Conservation (phyloP, 2,888 invertebrate species). For the Subacronicta megacephala region DNA sequence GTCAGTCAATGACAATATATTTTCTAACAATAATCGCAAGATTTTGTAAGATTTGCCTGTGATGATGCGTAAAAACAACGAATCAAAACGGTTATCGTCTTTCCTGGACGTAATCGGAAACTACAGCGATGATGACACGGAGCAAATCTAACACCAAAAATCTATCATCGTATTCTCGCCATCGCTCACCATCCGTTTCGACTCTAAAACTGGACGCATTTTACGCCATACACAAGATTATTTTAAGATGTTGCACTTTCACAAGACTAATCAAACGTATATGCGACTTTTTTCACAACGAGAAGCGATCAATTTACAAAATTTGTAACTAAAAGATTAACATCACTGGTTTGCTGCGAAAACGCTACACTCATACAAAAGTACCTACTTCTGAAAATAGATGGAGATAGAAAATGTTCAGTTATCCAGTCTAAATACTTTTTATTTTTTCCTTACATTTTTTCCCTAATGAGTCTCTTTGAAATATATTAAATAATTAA, state of each 20-base stretch:
- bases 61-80: conserved; percentile 80
- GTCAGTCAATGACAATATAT: conserved; percentile 90
- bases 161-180: conserved; percentile 90
- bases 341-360: conserved; percentile 91
- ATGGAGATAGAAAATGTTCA: conserved; percentile 91
- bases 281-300: conserved; percentile 79
- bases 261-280: conserved; percentile 83
- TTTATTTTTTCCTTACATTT: conserved; percentile 43
- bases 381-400: conserved; percentile 93
- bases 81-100: conserved; percentile 80
- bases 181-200: conserved; percentile 89
- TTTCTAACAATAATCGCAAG: conserved; percentile 83
- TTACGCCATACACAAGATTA: conserved; percentile 86
- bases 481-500: conserved; percentile 3
- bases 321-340: conserved; percentile 90
- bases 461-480: background rate
- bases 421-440: conserved; percentile 74
- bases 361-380: conserved; percentile 90
- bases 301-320: conserved; percentile 88
- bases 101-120: conserved; percentile 81
- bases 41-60: conserved; percentile 77
- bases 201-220: conserved; percentile 89
- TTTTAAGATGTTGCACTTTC: conserved; percentile 85
- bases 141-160: conserved; percentile 90
- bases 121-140: conserved; percentile 87